phyloP scores from a whole-genome alignment of 2,113 vertebrate species.

The Pao palembangensis region DNA sequence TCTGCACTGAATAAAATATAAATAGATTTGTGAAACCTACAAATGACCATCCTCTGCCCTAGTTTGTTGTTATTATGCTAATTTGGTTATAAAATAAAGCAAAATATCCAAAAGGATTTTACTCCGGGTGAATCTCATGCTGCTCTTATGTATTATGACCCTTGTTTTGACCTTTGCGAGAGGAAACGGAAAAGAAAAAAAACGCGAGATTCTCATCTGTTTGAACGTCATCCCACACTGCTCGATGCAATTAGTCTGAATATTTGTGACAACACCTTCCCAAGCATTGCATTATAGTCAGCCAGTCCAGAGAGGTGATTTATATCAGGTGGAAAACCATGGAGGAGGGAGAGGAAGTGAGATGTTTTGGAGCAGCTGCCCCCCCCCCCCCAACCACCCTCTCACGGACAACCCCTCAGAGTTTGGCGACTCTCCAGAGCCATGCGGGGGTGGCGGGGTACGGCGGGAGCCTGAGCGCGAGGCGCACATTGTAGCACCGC shows the following conservation, averaged over 20 bases:
- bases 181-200: conserved; percentile 15
- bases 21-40: conserved; percentile 54
- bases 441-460: conserved; percentile 70
- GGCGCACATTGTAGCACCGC: conserved; percentile 76
- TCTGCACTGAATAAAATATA: conserved; percentile 57
- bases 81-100: conserved; percentile 13
- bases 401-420: conserved; percentile 67
- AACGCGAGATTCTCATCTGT: conserved; percentile 39
- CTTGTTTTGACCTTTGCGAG: conserved; percentile 44
- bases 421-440: conserved; percentile 77
- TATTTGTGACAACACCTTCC: conserved; percentile 56
- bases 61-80: conserved; percentile 17
- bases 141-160: conserved; percentile 1
- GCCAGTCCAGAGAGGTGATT: conserved; percentile 59
- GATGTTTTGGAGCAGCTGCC: conserved; percentile 41
- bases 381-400: conserved; percentile 40
- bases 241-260: conserved; percentile 61
- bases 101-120: neutral
- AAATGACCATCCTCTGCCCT: conserved; percentile 26
- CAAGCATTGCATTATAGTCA: conserved; percentile 31
- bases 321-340: conserved; percentile 45
- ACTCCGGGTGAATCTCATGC: too few relatives aligned
- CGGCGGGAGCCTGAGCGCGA: conserved; percentile 69
- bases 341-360: conserved; percentile 40
- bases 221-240: conserved; percentile 59